Evolutionary conservation across 2,113 vertebrate genomes (phyloP).

Genomic region (Burhinus oedicnemus): DNA sequence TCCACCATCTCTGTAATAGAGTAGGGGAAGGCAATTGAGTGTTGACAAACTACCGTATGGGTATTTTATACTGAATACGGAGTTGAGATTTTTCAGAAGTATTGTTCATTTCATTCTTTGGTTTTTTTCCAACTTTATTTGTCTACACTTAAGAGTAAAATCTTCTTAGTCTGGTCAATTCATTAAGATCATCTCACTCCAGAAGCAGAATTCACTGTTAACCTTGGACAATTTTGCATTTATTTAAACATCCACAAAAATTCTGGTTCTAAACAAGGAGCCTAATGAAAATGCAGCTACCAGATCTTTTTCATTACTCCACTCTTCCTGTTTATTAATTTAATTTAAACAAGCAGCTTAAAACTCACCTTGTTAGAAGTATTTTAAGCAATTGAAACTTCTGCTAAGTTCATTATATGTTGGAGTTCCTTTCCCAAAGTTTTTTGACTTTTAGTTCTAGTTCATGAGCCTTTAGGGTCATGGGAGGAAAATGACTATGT

Average conservation of each 20-base stretch:
- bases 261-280: not conserved
- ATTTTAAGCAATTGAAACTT: not conserved
- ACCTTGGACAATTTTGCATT: not conserved
- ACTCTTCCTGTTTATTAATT: not conserved
- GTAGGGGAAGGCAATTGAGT: not conserved
- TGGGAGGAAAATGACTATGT: not conserved
- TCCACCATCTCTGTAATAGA: not conserved
- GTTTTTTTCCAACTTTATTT: not conserved
- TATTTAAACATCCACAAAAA: not conserved
- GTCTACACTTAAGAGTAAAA: not conserved
- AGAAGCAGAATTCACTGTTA: not conserved
- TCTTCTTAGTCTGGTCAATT: not conserved
- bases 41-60: not conserved
- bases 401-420: not conserved
- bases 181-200: not conserved
- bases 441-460: not conserved
- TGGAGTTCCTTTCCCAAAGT: not conserved
- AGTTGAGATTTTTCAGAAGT: not conserved
- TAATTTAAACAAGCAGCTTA: not conserved
- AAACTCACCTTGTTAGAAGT: not conserved
- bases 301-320: not conserved
- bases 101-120: not conserved
- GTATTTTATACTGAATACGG: not conserved
- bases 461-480: not conserved
- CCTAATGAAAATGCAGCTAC: not conserved